phyloP scores from a whole-genome alignment of 2,113 vertebrate species.

The Marcusenius ussheri region DNA sequence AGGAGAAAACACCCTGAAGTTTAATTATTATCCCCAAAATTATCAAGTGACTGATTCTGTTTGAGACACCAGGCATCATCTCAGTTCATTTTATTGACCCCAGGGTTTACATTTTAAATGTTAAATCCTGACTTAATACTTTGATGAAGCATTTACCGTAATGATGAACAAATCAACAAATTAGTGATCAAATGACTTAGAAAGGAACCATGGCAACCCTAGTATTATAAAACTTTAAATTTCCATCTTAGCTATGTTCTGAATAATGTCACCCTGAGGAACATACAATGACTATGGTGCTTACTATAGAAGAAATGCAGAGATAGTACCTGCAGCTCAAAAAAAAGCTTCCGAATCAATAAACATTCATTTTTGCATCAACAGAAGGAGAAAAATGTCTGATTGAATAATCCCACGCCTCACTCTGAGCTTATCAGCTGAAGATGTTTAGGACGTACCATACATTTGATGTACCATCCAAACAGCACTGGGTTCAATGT shows the following conservation, averaged over 20 bases:
- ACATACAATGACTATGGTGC: not conserved
- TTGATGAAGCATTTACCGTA: not conserved
- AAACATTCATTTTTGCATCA: not conserved
- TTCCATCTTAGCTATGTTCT: not conserved
- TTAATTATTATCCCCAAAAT: constrained; percentile 9
- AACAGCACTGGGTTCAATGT: not conserved
- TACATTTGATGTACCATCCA: not conserved
- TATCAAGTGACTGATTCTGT: not conserved
- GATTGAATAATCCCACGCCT: not conserved
- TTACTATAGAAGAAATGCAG: not conserved
- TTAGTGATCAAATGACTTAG: not conserved
- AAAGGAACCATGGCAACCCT: not conserved
- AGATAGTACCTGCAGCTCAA: not conserved
- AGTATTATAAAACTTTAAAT: not conserved
- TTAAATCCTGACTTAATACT: not conserved
- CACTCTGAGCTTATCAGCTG: not conserved
- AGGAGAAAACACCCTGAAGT: not conserved
- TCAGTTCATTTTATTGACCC: not conserved
- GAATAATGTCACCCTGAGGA: not conserved
- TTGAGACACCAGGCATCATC: not conserved
- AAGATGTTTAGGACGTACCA: not conserved
- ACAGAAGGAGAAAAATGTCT: not conserved
- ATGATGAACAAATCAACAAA: not conserved
- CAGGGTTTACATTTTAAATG: not conserved
- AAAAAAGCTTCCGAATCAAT: not conserved